Conservation (phyloP, 2,113 vertebrate genomes). For the Alethe diademata region DNA sequence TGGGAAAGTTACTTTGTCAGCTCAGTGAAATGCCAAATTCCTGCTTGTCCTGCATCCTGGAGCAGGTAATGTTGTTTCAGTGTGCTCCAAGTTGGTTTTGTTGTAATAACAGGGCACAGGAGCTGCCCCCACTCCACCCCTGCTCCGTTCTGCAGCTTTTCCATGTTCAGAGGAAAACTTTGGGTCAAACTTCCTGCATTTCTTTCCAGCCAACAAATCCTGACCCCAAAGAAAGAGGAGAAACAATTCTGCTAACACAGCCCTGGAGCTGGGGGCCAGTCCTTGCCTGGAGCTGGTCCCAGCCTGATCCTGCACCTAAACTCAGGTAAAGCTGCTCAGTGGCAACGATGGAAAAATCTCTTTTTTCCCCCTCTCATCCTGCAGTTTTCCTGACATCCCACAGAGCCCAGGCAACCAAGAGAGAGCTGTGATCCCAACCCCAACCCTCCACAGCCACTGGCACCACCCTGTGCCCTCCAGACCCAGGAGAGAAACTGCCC, state of each 20-base stretch:
- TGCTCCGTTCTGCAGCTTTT: not conserved
- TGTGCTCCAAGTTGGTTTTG: not conserved
- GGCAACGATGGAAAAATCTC: rapidly evolving
- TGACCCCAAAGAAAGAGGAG: not conserved
- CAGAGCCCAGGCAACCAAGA: not conserved
- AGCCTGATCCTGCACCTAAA: not conserved
- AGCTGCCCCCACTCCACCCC: not conserved
- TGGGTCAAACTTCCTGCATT: not conserved
- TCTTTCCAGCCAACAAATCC: not conserved
- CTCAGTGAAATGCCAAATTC: not conserved
- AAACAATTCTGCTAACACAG: rapidly evolving
- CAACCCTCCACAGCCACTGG: rapidly evolving
- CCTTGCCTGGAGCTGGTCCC: not conserved
- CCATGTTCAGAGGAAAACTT: not conserved
- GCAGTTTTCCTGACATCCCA: rapidly evolving
- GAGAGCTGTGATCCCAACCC: not conserved
- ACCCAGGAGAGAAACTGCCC: rapidly evolving
- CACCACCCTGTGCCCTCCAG: not conserved
- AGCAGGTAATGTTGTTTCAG: not conserved
- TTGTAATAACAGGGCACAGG: not conserved
- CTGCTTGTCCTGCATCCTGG: not conserved
- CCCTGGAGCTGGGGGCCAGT: not conserved
- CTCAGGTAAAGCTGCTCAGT: not conserved
- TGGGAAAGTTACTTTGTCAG: not conserved
- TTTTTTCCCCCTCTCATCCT: not conserved